Conservation (phyloP, 2,888 invertebrate species). For the Omphaloscelis lunosa region DNA sequence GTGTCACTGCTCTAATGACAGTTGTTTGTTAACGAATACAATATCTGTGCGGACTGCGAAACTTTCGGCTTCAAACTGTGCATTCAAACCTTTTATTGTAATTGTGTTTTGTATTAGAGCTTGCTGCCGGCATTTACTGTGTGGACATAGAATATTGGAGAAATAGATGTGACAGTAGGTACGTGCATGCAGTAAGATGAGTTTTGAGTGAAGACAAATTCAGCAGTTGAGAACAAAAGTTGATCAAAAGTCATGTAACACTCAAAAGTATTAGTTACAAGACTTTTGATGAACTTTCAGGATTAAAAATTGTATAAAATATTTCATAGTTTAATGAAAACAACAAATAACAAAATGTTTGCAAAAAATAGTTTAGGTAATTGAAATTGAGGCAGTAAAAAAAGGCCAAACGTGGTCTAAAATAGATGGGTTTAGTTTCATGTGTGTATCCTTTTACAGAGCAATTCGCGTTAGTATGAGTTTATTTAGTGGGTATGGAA, state of each 20-base stretch:
- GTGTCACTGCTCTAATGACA: constrained; percentile 59
- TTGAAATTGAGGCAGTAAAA: not conserved
- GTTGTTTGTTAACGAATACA: constrained; percentile 64
- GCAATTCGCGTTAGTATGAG: not conserved
- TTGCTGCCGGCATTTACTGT: constrained; percentile 49
- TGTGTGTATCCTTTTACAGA: not conserved
- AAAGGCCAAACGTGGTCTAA: not conserved
- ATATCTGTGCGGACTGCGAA: constrained; percentile 51
- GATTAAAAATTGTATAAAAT: not conserved
- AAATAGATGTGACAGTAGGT: constrained; percentile 22
- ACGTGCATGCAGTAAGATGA: not conserved
- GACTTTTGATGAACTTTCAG: not conserved
- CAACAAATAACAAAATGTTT: not conserved
- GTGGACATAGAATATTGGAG: constrained; percentile 21
- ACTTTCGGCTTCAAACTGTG: constrained; percentile 54
- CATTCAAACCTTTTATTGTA: constrained; percentile 63
- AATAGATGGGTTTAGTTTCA: not conserved
- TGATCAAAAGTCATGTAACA: not conserved
- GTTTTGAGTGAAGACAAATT: not conserved
- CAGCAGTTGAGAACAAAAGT: not conserved
- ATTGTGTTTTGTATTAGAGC: constrained; percentile 57
- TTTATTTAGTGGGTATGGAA: not conserved
- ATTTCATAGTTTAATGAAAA: not conserved
- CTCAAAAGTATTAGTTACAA: not conserved
- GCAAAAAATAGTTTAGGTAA: not conserved